These are phyloP conservation scores for Orussus abietinus DNA, from an alignment of 1,140 invertebrate species.

Conservation along the genomic window DNA sequence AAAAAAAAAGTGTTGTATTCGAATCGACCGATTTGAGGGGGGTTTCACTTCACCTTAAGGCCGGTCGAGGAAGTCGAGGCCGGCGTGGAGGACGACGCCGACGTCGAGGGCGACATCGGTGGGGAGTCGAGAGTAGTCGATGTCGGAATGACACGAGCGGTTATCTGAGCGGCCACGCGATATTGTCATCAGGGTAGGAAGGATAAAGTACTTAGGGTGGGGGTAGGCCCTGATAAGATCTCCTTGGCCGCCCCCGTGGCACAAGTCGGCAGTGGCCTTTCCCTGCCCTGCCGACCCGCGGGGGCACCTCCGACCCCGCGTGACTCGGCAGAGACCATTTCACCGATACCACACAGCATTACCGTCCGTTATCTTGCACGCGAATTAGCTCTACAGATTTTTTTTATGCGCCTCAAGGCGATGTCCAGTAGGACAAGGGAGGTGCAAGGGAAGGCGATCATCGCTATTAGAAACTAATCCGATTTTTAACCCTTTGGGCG, in stretches of 20 bases:
- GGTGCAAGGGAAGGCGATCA: too few relatives aligned
- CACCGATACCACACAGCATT: conserved; percentile 37
- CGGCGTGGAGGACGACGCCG: conserved; percentile 34
- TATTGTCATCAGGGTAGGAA: conserved; percentile 46
- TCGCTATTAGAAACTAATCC: too few relatives aligned
- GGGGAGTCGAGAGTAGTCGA: conserved; percentile 37
- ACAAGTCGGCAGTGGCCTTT: conserved; percentile 48
- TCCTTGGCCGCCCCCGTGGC: conserved; percentile 27
- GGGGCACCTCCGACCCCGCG: conserved; percentile 26
- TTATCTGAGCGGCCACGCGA: conserved; percentile 53
- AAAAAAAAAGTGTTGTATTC: too few relatives aligned
- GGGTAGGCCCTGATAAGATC: conserved; percentile 41
- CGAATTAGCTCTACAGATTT: conserved; percentile 52
- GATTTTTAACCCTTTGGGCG: too few relatives aligned
- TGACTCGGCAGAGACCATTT: conserved; percentile 48
- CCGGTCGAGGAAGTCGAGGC: conserved; percentile 22
- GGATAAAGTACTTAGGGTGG: conserved; percentile 25
- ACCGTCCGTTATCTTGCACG: conserved; percentile 47
- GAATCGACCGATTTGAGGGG: too few relatives aligned
- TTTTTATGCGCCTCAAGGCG: conserved; percentile 25
- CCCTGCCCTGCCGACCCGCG: conserved; percentile 39
- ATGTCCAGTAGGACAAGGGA: too few relatives aligned
- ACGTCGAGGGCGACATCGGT: conserved; percentile 38
- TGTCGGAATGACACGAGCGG: conserved; percentile 53
- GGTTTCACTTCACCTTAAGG: too few relatives aligned